Evolutionary conservation across 2,113 vertebrate genomes (phyloP).

Genomic region (Uria aalge): DNA sequence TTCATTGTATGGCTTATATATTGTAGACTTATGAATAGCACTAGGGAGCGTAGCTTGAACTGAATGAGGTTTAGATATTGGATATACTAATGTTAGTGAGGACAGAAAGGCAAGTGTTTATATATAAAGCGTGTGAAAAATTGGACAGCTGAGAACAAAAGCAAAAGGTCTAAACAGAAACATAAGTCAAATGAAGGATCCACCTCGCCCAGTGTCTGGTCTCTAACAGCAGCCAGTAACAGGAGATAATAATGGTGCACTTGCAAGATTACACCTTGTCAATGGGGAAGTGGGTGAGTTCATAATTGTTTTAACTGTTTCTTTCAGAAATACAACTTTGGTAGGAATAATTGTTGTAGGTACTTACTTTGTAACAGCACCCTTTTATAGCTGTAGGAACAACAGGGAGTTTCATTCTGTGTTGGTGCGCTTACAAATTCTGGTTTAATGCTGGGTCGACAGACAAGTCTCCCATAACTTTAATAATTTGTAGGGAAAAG

Average conservation of each 20-base stretch:
- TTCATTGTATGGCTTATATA: background rate
- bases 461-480: background rate
- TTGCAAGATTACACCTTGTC: background rate
- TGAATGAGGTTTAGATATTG: background rate
- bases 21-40: background rate
- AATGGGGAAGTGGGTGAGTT: background rate
- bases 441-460: background rate
- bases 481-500: background rate
- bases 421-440: background rate
- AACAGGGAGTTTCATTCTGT: background rate
- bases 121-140: background rate
- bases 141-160: background rate
- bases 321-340: background rate
- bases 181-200: background rate
- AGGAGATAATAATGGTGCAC: background rate
- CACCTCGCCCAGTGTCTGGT: background rate
- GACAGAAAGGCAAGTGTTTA: background rate
- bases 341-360: too few species aligned
- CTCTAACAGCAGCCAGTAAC: too few species aligned
- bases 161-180: background rate
- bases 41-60: background rate
- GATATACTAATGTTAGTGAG: background rate
- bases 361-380: background rate
- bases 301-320: background rate
- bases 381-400: background rate